These are phyloP conservation scores for Quadroppia sp. DNA, from an alignment of 2,888 invertebrate genomes.

Conservation along the genomic window DNA sequence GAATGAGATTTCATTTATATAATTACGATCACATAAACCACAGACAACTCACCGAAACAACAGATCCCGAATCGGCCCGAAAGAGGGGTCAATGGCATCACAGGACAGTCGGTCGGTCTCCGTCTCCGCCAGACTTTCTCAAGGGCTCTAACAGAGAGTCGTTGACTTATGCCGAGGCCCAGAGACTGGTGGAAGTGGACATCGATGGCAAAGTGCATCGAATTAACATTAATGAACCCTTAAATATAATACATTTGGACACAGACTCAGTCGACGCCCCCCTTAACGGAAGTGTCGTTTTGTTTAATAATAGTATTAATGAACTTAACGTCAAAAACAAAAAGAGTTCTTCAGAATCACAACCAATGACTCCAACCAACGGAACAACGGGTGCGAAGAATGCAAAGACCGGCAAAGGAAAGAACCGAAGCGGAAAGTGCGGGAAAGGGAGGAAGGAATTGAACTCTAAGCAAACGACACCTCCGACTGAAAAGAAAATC, in stretches of 20 bases:
- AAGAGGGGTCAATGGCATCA: conserved; percentile 51
- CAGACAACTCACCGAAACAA: conserved; percentile 46
- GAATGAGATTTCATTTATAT: conserved; percentile 77
- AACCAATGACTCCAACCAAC: neutral
- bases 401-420: conserved; percentile 47
- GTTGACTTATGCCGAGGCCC: conserved; percentile 75
- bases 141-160: conserved; percentile 60
- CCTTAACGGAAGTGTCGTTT: conserved; percentile 22
- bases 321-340: conserved; percentile 2
- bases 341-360: conserved; percentile 8
- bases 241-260: conserved; percentile 52
- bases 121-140: conserved; percentile 53
- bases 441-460: neutral
- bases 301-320: neutral
- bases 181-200: conserved; percentile 79
- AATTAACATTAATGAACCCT: conserved; percentile 56
- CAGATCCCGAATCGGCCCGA: conserved; percentile 13
- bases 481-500: neutral
- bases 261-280: conserved; percentile 11
- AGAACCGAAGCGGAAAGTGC: conserved; percentile 33
- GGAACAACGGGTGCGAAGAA: conserved; percentile 20
- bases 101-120: conserved; percentile 50
- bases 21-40: conserved; percentile 75
- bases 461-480: neutral
- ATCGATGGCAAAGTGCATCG: conserved; percentile 73